Conservation (phyloP, 2,888 invertebrate species). For the Ferdinandea cuprea region DNA sequence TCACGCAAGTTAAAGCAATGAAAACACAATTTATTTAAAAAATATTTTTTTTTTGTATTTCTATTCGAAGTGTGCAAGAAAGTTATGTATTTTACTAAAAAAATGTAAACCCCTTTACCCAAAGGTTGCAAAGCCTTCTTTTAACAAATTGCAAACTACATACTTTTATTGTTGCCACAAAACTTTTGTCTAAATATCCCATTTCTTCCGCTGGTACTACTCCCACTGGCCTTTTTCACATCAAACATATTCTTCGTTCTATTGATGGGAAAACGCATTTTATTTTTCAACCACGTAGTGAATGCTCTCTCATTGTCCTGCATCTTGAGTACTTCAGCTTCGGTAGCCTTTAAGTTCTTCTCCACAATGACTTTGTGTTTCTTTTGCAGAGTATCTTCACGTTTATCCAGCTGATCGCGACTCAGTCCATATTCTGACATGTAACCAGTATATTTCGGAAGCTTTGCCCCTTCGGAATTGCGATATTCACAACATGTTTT, state of each 20-base stretch:
- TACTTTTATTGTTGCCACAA: constrained; percentile 34
- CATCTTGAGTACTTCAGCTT: constrained; percentile 83
- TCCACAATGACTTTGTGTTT: constrained; percentile 78
- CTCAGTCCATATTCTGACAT: constrained; percentile 85
- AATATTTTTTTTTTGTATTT: too few relatives aligned
- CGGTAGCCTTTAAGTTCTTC: constrained; percentile 81
- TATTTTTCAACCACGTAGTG: constrained; percentile 84
- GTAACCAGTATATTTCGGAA: constrained; percentile 84
- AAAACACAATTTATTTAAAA: too few relatives aligned
- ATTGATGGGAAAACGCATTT: constrained; percentile 82
- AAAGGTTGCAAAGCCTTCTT: neutral
- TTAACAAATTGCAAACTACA: constrained; percentile 12
- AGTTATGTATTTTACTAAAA: neutral
- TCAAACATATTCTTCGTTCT: constrained; percentile 83
- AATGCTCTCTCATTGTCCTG: constrained; percentile 85
- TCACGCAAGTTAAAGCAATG: too few relatives aligned
- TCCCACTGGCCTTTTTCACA: constrained; percentile 76
- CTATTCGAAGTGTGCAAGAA: constrained; percentile 37
- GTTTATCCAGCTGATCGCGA: constrained; percentile 83
- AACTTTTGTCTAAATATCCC: constrained; percentile 59
- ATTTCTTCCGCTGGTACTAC: constrained; percentile 71
- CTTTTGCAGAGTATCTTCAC: constrained; percentile 81
- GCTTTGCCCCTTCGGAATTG: constrained; percentile 80
- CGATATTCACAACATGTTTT: constrained; percentile 83
- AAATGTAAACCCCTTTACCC: neutral